Conservation (phyloP, 35 echinoderm and acorn worm genomes). For the Nesometra sesokonis region DNA sequence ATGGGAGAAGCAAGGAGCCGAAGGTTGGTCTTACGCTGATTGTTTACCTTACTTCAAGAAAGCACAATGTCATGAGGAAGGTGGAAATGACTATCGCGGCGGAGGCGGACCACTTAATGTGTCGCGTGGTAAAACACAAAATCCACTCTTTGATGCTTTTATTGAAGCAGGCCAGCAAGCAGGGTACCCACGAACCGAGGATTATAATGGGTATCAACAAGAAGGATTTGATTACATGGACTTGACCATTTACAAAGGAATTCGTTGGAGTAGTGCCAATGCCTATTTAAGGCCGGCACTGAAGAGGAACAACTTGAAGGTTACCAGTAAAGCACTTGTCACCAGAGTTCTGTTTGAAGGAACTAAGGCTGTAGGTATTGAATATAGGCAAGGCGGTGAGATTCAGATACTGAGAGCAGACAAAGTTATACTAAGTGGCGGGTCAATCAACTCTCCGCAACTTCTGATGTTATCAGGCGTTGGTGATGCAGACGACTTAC, state of each 20-base stretch:
- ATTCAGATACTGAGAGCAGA: constrained; percentile 30
- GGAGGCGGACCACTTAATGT: constrained; percentile 68
- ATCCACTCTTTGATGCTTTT: constrained; percentile 79
- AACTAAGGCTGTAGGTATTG: constrained; percentile 55
- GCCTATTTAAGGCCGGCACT: constrained; percentile 65
- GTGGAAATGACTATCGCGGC: constrained; percentile 46
- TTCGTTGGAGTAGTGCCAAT: constrained; percentile 83
- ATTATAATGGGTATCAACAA: constrained; percentile 95
- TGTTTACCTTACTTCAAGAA: constrained; percentile 92
- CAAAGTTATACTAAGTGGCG: constrained; percentile 73
- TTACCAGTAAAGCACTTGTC: constrained; percentile 30
- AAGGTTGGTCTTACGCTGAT: constrained; percentile 81
- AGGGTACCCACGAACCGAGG: constrained; percentile 72
- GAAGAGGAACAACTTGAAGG: constrained; percentile 50
- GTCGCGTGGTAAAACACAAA: constrained; percentile 71
- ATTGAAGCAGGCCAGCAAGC: constrained; percentile 77
- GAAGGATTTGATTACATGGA: constrained; percentile 99
- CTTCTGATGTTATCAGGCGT: constrained; percentile 86
- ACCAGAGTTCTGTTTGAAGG: constrained; percentile 60
- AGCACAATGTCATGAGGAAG: constrained; percentile 66
- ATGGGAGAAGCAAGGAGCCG: constrained; percentile 75
- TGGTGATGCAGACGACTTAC: constrained; percentile 87
- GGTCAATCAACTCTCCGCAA: constrained; percentile 91
- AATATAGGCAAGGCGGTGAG: constrained; percentile 46
- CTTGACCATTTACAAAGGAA: constrained; percentile 69